These are phyloP conservation scores for Hyperoplus immaculatus DNA, from an alignment of 2,797 vertebrate genomes.

Conservation along the genomic window DNA sequence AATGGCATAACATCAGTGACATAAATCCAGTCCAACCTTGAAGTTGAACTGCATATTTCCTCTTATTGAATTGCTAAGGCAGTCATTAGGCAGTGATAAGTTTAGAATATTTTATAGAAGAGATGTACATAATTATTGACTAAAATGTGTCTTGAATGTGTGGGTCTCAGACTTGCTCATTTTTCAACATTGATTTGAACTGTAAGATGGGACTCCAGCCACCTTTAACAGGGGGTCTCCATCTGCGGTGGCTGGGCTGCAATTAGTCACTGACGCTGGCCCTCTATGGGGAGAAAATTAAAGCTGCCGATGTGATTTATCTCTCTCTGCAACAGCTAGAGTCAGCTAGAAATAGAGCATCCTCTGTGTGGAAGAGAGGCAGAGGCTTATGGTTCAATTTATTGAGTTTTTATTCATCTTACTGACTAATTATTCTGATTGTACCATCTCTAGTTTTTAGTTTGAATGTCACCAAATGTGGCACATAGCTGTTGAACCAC, in stretches of 20 bases:
- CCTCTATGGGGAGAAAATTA: conserved; percentile 59
- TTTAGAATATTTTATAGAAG: conserved; percentile 1
- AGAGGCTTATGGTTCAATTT: conserved; percentile 5
- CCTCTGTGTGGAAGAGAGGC: conserved; percentile 7
- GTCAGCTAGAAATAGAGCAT: conserved; percentile 28
- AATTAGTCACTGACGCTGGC: conserved; percentile 57
- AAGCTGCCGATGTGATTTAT: conserved; percentile 62
- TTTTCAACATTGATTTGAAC: conserved; percentile 39
- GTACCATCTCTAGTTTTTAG: not conserved
- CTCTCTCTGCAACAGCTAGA: conserved; percentile 29
- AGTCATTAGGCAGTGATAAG: not conserved
- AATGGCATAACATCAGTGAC: not conserved
- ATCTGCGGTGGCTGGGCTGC: conserved; percentile 50
- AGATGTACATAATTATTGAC: conserved; percentile 19
- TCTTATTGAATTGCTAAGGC: not conserved
- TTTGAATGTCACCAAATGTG: not conserved
- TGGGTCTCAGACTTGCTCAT: conserved; percentile 18
- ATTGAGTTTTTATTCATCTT: conserved; percentile 20
- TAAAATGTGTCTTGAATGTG: conserved; percentile 22
- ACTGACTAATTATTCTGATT: conserved; percentile 11
- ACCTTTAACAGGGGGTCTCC: conserved; percentile 44
- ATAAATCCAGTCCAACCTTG: not conserved
- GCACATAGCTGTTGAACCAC: not conserved
- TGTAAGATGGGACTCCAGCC: conserved; percentile 36
- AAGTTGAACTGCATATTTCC: not conserved